Conservation (phyloP, 2,113 vertebrate species). For the Fregetta grallaria region DNA sequence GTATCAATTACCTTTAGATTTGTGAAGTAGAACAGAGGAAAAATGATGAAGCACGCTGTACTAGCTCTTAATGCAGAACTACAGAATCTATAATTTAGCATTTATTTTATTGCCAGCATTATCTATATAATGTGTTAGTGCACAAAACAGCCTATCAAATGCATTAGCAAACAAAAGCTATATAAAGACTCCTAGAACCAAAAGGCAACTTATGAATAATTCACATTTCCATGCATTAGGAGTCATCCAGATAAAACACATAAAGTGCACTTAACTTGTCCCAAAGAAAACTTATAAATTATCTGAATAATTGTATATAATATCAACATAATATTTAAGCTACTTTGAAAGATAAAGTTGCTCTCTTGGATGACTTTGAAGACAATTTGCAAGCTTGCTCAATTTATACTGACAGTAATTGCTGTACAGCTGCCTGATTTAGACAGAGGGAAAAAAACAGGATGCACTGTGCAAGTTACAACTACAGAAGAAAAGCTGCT, state of each 20-base stretch:
- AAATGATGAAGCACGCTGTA: slow-evolving; percentile 42
- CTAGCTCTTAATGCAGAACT: slow-evolving; percentile 42
- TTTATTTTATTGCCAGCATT: slow-evolving; percentile 61
- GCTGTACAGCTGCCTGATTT: slow-evolving; percentile 14
- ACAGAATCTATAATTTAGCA: slow-evolving; percentile 68
- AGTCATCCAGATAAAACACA: slow-evolving; percentile 46
- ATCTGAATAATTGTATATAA: slow-evolving; percentile 50
- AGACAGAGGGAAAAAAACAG: neutral
- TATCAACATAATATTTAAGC: slow-evolving; percentile 40
- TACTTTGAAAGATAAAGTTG: slow-evolving; percentile 51
- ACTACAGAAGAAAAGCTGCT: neutral
- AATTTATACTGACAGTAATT: slow-evolving; percentile 26
- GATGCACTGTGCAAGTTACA: neutral
- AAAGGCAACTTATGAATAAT: slow-evolving; percentile 69
- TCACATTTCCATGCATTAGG: slow-evolving; percentile 64
- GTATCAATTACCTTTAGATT: slow-evolving; percentile 47
- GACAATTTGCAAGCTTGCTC: slow-evolving; percentile 44
- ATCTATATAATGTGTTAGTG: slow-evolving; percentile 48
- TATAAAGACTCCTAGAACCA: slow-evolving; percentile 59
- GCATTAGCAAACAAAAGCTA: slow-evolving; percentile 74
- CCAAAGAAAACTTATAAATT: slow-evolving; percentile 55
- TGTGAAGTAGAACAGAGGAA: slow-evolving; percentile 53
- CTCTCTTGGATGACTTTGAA: slow-evolving; percentile 40
- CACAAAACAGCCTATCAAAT: slow-evolving; percentile 56
- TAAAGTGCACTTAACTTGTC: slow-evolving; percentile 58